Base-by-base conservation (phyloP, 92 coral and sea anemone genomes). In the Phymanthus crucifer region DNA sequence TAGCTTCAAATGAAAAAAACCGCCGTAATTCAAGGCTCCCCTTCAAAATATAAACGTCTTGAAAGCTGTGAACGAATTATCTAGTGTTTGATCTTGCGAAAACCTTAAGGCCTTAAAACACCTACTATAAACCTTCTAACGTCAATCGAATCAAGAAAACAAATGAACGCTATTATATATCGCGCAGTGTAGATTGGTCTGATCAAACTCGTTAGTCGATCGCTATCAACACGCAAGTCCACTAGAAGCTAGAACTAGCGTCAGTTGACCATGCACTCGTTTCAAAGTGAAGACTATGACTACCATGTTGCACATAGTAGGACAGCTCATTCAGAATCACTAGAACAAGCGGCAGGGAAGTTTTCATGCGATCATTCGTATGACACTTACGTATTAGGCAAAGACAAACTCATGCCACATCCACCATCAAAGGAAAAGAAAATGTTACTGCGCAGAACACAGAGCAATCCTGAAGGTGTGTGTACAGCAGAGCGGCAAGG, bases 401-500 rank as follows among this genome's bases (percentile, higher is more conserved):
- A 61, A 33, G 68, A 61, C 68, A 61, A 61, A 17, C 68, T 77
- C 21, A 6, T 77, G 18, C 81, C 81, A 19, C 58, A 50, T 33
- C 81, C 81, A 35, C 81, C 81, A 23, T 23, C 40, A 10, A 31
- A 67, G 37, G 80, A 38, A 4, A 35, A 61, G 21, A 38, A 77
- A 31, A 14, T 35, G 3, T 35, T 65, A 37, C 72, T 77, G 29
- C 72, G 81, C 3, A 37, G 81, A 36, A 77, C 81, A 16, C 61
- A 77, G 2, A 77, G 81, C 29, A 77, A 77, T 36, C 81, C 81
- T 27, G 81, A 77, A 24, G 66, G 65, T 38, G 70, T 54, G 26
- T 29, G n/a, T n/a, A n/a, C 35, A 61, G 29, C 4, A 27, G 6
- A 14, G 12, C n/a, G n/a, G n/a, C 68, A 61, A 33, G 34, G 14